phyloP scores from a whole-genome alignment of 2,888 invertebrate species.

The Trachelus iudaicus region DNA sequence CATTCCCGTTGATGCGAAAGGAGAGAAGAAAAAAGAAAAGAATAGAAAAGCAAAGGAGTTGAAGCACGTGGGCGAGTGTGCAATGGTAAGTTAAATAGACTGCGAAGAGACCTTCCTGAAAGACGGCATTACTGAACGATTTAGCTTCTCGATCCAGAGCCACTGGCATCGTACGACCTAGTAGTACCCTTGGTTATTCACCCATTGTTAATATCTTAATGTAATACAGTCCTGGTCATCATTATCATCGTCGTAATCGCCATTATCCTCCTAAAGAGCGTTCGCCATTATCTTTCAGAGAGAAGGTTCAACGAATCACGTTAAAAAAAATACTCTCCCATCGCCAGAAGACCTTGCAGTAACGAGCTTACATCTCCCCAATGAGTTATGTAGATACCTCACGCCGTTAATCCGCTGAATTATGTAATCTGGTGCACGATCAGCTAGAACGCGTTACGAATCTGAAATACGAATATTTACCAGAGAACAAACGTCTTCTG shows the following conservation, averaged over 20 bases:
- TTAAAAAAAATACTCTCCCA: background rate
- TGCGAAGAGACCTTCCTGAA: conserved; percentile 21
- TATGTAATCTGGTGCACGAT: background rate
- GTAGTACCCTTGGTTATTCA: background rate
- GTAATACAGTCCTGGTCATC: background rate
- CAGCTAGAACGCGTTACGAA: background rate
- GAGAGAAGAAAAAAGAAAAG: background rate
- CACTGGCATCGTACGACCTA: background rate
- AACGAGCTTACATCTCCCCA: conserved; percentile 22
- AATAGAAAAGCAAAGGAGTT: conserved; percentile 21
- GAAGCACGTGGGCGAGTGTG: conserved; percentile 28
- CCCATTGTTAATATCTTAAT: background rate
- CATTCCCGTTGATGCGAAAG: background rate
- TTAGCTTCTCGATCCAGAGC: background rate
- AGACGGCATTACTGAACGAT: background rate
- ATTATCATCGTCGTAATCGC: background rate
- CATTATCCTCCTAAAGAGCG: background rate
- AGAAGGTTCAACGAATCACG: conserved; percentile 15
- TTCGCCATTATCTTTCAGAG: background rate
- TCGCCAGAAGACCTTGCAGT: conserved; percentile 30
- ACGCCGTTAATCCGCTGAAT: background rate
- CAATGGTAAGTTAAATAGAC: conserved; percentile 31
- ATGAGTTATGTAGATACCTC: background rate
- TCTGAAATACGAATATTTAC: background rate
- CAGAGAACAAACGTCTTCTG: background rate